phyloP scores from a whole-genome alignment of 2,797 vertebrate genomes.

The Myiothlypis chrysogaster region DNA sequence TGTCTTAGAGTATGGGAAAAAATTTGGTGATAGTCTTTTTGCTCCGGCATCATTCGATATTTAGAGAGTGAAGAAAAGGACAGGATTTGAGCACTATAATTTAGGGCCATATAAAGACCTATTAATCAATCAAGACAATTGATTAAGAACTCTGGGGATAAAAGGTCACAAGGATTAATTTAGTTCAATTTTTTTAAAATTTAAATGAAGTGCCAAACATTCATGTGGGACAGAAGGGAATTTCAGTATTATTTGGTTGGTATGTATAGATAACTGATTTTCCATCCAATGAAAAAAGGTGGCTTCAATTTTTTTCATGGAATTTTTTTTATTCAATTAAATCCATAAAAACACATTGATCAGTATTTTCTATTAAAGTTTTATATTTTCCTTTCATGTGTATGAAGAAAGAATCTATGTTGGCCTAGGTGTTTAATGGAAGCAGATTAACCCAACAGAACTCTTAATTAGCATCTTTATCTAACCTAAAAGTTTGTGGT shows the following conservation, averaged over 20 bases:
- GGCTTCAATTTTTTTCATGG: accelerated
- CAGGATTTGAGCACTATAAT: neutral
- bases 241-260: neutral
- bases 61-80: neutral
- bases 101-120: neutral
- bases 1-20: neutral
- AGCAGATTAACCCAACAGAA: neutral
- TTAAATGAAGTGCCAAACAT: neutral
- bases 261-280: neutral
- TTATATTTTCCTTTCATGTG: neutral
- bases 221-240: neutral
- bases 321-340: neutral
- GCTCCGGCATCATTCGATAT: neutral
- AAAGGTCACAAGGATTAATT: slow-evolving; percentile 2
- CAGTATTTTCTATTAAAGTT: neutral
- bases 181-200: neutral
- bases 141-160: neutral
- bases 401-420: neutral
- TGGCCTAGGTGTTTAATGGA: neutral
- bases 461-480: neutral
- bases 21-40: neutral
- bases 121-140: slow-evolving; percentile 14
- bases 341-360: neutral
- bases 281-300: neutral
- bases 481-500: neutral